Percentiles rank a stretch among this genome's conserved stretches.
These are phyloP conservation scores for Pangasius djambal DNA, from an alignment of 2,797 vertebrate species.

Conservation along the genomic window DNA sequence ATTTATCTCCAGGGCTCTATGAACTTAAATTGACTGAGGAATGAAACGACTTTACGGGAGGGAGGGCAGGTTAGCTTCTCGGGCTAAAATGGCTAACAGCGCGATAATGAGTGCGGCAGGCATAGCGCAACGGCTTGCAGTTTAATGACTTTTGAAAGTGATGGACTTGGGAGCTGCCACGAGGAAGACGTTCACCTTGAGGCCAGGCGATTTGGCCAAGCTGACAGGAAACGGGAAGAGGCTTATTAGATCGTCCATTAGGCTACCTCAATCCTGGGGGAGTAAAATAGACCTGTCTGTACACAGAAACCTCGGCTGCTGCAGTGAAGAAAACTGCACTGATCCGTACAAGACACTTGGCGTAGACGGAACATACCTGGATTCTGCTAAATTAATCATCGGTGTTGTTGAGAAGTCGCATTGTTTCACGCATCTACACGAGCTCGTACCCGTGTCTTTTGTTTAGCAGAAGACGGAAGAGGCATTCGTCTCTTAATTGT, in stretches of 20 bases:
- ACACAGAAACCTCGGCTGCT: conserved; percentile 61
- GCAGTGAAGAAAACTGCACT: conserved; percentile 65
- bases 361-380: conserved; percentile 52
- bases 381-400: conserved; percentile 61
- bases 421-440: neutral
- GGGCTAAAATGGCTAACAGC: conserved; percentile 34
- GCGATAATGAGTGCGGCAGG: conserved; percentile 25
- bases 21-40: conserved; percentile 5
- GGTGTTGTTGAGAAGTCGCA: neutral
- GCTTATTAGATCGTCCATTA: conserved; percentile 74
- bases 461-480: neutral
- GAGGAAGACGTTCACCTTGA: conserved; percentile 55
- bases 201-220: conserved; percentile 61
- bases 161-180: conserved; percentile 58
- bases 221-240: conserved; percentile 64
- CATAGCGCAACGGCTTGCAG: conserved; percentile 31
- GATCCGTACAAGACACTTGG: conserved; percentile 64
- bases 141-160: conserved; percentile 66
- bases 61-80: conserved; percentile 6
- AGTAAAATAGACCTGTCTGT: conserved; percentile 67
- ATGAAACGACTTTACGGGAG: conserved; percentile 11
- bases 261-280: conserved; percentile 65
- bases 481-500: neutral
- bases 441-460: neutral
- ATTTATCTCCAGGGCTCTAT: conserved; percentile 30